Percentiles rank a stretch among this genome's conserved stretches.
Conservation (phyloP, 2,797 vertebrate species). For the Sebastiscus albofasciatus region DNA sequence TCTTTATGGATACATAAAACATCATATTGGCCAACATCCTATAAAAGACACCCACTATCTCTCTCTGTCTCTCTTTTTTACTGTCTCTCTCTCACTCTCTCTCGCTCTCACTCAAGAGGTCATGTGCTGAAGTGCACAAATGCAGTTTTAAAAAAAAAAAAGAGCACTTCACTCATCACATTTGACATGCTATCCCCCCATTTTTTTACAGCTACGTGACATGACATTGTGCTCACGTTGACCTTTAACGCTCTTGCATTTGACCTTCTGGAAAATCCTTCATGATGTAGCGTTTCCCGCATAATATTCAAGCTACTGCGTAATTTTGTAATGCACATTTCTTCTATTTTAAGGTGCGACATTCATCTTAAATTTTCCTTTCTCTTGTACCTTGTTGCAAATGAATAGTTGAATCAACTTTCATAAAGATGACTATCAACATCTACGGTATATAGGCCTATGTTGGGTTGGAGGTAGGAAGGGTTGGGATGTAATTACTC, state of each 20-base stretch:
- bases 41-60: constrained; percentile 66
- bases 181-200: constrained; percentile 22
- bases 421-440: background rate
- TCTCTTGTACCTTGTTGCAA: background rate
- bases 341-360: background rate
- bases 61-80: constrained; percentile 43
- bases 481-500: background rate
- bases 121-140: constrained; percentile 41
- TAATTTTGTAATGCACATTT: background rate
- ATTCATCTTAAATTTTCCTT: background rate
- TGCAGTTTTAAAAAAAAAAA: constrained; percentile 13
- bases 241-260: background rate
- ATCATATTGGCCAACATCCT: constrained; percentile 70
- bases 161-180: constrained; percentile 14
- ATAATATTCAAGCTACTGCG: background rate
- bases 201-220: background rate
- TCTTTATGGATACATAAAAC: constrained; percentile 77
- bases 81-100: constrained; percentile 11
- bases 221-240: background rate
- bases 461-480: background rate
- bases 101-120: constrained; percentile 15
- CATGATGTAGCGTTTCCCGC: background rate
- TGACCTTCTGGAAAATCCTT: background rate
- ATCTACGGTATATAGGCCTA: background rate
- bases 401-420: background rate